phyloP scores from a whole-genome alignment of 1,140 invertebrate genomes.

The Musca vetustissima region DNA sequence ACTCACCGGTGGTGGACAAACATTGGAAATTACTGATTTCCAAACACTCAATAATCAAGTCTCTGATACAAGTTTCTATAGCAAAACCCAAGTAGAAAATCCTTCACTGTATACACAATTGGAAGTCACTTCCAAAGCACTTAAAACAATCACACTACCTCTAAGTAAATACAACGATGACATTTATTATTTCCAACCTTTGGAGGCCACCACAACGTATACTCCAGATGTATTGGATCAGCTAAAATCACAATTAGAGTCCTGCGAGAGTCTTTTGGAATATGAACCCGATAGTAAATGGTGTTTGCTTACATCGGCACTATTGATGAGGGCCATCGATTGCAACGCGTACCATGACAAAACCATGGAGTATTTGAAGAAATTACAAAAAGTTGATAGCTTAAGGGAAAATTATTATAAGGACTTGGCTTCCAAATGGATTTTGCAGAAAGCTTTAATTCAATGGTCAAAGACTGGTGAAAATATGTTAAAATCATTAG shows the following conservation, averaged over 20 bases:
- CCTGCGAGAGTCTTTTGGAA: slow-evolving; percentile 72
- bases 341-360: slow-evolving; percentile 62
- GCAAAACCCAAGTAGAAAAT: not conserved
- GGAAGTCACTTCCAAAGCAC: not conserved
- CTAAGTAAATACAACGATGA: slow-evolving; percentile 28
- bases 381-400: slow-evolving; percentile 69
- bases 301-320: slow-evolving; percentile 74
- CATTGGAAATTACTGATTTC: slow-evolving; percentile 42
- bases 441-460: slow-evolving; percentile 61
- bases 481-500: slow-evolving; percentile 36
- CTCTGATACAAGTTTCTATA: slow-evolving; percentile 4
- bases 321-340: slow-evolving; percentile 76
- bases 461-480: slow-evolving; percentile 46
- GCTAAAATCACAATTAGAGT: slow-evolving; percentile 71
- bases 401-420: slow-evolving; percentile 74
- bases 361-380: slow-evolving; percentile 64
- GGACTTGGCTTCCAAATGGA: slow-evolving; percentile 70
- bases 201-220: slow-evolving; percentile 36
- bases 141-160: not conserved
- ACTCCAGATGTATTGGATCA: slow-evolving; percentile 57
- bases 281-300: slow-evolving; percentile 84
- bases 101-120: not conserved
- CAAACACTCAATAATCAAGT: not conserved
- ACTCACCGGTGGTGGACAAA: not conserved
- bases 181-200: slow-evolving; percentile 38